Evolutionary conservation across 1,140 invertebrate genomes (phyloP).

Genomic region (Bilobella aurantiaca): DNA sequence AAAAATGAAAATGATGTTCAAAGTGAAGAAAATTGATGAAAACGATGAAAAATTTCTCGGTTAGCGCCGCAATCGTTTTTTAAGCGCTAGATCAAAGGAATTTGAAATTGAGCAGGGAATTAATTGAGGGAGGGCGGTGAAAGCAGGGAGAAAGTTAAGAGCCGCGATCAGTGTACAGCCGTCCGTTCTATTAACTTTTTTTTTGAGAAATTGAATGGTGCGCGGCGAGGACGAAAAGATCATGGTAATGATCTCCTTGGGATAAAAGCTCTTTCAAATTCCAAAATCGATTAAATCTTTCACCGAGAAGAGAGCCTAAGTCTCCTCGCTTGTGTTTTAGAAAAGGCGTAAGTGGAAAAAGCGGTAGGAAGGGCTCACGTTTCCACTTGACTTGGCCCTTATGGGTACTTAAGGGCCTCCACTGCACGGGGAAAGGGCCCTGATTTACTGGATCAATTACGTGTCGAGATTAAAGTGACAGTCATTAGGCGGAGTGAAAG

Average conservation of each 20-base stretch:
- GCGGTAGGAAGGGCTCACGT: no score
- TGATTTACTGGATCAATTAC: neutral
- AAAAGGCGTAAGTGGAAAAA: neutral
- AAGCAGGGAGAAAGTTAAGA: neutral
- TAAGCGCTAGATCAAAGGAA: neutral
- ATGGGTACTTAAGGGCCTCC: no score
- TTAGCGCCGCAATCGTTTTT: neutral
- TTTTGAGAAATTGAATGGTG: no score
- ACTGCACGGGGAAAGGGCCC: neutral
- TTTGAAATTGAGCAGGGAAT: neutral
- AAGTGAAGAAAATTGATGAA: neutral
- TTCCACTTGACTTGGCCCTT: no score
- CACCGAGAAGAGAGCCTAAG: neutral
- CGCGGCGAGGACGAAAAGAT: neutral
- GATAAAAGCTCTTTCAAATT: constrained; percentile 7
- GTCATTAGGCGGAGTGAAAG: neutral
- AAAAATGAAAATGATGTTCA: neutral
- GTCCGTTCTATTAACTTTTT: no score
- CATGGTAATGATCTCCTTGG: neutral
- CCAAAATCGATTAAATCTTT: neutral
- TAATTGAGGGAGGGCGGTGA: neutral
- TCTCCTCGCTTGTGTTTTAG: neutral
- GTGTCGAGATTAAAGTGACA: neutral
- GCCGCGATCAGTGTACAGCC: no score
- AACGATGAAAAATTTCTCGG: neutral